Percentiles rank a stretch among this genome's conserved stretches.
These are phyloP conservation scores for Aleiodes alternator DNA, from an alignment of 2,888 invertebrate genomes.

Conservation along the genomic window DNA sequence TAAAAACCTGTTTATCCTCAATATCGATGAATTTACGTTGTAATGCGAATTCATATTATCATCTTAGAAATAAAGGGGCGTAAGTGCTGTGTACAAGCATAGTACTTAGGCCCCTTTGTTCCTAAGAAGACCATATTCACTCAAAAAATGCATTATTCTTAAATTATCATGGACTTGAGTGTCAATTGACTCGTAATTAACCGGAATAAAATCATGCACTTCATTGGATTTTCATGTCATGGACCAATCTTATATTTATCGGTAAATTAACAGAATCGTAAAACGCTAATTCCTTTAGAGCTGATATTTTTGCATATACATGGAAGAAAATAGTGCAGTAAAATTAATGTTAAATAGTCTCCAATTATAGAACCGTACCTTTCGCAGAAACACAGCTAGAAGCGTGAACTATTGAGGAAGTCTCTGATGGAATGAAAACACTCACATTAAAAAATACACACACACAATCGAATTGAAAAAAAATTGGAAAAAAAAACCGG, in stretches of 20 bases:
- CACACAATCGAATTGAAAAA: background rate
- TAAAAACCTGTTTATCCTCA: too few relatives aligned
- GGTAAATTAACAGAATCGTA: too few relatives aligned
- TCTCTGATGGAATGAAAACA: background rate
- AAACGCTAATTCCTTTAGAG: too few relatives aligned
- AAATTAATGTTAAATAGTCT: background rate
- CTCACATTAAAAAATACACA: background rate
- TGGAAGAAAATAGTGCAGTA: background rate
- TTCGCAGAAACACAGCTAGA: background rate
- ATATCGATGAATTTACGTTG: too few relatives aligned
- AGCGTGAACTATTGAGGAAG: background rate
- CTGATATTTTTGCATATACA: background rate
- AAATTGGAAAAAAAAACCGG: background rate
- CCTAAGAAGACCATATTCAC: too few relatives aligned
- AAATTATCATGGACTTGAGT: background rate
- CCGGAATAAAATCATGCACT: conserved; percentile 1
- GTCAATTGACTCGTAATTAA: background rate
- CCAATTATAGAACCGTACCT: background rate
- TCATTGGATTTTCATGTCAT: conserved; percentile 9
- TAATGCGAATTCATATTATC: too few relatives aligned
- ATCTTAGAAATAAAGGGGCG: too few relatives aligned
- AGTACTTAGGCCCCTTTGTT: too few relatives aligned
- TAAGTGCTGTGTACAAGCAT: too few relatives aligned
- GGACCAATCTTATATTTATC: too few relatives aligned
- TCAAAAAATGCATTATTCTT: background rate